Evolutionary conservation across 2,797 vertebrate genomes (phyloP).

Genomic region (Vultur gryphus): DNA sequence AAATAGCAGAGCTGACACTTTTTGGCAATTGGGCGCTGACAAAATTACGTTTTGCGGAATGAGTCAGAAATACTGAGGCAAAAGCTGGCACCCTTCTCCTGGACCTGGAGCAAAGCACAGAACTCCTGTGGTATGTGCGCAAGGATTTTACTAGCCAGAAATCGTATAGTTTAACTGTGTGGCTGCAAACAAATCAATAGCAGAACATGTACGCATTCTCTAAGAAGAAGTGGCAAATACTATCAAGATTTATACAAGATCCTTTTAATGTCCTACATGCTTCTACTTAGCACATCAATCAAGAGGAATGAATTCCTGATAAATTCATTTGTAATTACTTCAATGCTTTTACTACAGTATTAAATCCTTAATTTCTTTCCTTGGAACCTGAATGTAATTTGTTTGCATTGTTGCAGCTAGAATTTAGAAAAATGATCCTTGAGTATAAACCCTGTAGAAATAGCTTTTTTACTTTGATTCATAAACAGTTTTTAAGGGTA

Average conservation of each 20-base stretch:
- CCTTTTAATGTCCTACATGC: neutral
- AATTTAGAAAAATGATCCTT: neutral
- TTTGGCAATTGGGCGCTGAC: neutral
- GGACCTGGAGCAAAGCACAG: neutral
- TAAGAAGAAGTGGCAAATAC: neutral
- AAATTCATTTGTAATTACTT: neutral
- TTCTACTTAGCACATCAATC: neutral
- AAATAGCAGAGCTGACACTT: neutral
- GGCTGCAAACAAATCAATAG: neutral
- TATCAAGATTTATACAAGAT: neutral
- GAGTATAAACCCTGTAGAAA: neutral
- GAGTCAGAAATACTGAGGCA: neutral
- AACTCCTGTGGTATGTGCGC: neutral
- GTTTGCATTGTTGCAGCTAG: neutral
- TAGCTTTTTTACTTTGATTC: neutral
- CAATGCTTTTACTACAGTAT: neutral
- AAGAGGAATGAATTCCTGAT: neutral
- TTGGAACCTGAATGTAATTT: neutral
- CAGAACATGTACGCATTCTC: neutral
- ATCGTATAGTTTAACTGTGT: neutral
- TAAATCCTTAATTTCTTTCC: neutral
- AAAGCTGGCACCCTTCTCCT: neutral
- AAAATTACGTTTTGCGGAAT: neutral
- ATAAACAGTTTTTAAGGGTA: neutral
- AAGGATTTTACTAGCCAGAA: neutral